Evolutionary conservation across 2,888 invertebrate species (phyloP).

Genomic region (Drosophila pseudotakahashii): DNA sequence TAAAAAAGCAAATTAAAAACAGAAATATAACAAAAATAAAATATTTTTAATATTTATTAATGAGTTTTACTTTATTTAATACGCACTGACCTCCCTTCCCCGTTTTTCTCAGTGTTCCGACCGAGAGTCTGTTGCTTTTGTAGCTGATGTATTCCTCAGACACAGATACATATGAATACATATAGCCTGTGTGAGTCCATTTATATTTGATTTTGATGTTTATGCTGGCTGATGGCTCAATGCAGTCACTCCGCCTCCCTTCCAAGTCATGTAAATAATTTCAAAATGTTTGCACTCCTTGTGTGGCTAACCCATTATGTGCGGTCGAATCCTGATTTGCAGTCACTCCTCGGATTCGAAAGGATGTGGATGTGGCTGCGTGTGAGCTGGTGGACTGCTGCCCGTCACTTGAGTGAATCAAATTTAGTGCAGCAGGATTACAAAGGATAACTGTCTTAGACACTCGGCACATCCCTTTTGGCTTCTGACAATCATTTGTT

Average conservation of each 20-base stretch:
- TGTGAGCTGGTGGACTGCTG: constrained; percentile 17
- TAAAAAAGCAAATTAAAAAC: too few relatives aligned
- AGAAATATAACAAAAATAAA: too few relatives aligned
- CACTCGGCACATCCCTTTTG: constrained; percentile 19
- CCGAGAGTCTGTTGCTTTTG: constrained; percentile 60
- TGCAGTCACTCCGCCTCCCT: constrained; percentile 28
- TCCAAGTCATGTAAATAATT: constrained; percentile 51
- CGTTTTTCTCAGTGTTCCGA: background rate
- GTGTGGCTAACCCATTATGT: constrained; percentile 67
- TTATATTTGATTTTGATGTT: constrained; percentile 78
- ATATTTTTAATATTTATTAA: too few relatives aligned
- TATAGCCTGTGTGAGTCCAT: constrained; percentile 59
- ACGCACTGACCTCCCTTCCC: too few relatives aligned
- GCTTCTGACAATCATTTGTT: constrained; percentile 60
- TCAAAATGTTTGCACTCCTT: constrained; percentile 61
- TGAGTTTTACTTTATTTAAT: too few relatives aligned
- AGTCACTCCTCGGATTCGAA: constrained; percentile 25
- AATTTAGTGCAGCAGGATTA: constrained; percentile 49
- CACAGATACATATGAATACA: constrained; percentile 29
- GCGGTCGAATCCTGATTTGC: constrained; percentile 66
- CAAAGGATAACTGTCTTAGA: constrained; percentile 36
- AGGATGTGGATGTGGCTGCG: background rate
- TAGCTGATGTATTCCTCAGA: constrained; percentile 49
- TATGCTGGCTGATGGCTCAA: constrained; percentile 65
- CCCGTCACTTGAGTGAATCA: constrained; percentile 66